Evolutionary conservation across 2,888 invertebrate species (phyloP), one percentile per base, ranked within the genome.

Genomic region (Vandiemenella viatica): DNA sequence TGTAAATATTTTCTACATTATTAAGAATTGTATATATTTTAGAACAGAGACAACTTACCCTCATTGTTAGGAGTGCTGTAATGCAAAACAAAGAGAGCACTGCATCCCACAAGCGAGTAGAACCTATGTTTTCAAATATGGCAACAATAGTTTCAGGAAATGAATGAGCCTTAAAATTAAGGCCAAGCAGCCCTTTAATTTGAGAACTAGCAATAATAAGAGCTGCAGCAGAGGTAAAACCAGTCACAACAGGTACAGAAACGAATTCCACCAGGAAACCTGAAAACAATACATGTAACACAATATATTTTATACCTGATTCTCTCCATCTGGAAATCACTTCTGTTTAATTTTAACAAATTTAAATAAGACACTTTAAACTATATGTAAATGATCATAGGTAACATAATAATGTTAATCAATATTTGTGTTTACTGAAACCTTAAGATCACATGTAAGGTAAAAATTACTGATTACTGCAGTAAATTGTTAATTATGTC

Each of bases 181-280:
- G 60, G 0, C 81, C 82, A 1, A 82, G 63, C 10, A 83, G 63
- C 17, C 75, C 77, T 58, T 80, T 82, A n/a, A 83, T 68, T 63
- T 85, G 85, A 0, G 82, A 77, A 5, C 79, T 77, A 0, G 81
- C 81, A 55, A 84, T 83, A 13, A 83, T 83, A 4, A 83, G 60
- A 6, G 84, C 81, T 0, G 83, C 81, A 0, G 83, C 83, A 1
- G 83, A 82, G 3, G 83, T 83, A 62, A 85, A 83, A 0, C 80
- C 83, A 1, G 79, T 76, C 2, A 83, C 80, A 0, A 84, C 84
- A 1, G 84, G 81, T 1, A 77, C 65, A 1, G 83, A 83, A 5
- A 84, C 80, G 57, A 83, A 82, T 53, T 82, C 79, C 15, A 83
- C 77, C 8, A 84, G 67, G 60, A 83, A 82, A 46, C 83, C 81